A percentile compares a stretch with the other conserved stretches of the same genome.
Conservation (phyloP, 2,888 invertebrate genomes). For the Steinernema scapterisci region DNA sequence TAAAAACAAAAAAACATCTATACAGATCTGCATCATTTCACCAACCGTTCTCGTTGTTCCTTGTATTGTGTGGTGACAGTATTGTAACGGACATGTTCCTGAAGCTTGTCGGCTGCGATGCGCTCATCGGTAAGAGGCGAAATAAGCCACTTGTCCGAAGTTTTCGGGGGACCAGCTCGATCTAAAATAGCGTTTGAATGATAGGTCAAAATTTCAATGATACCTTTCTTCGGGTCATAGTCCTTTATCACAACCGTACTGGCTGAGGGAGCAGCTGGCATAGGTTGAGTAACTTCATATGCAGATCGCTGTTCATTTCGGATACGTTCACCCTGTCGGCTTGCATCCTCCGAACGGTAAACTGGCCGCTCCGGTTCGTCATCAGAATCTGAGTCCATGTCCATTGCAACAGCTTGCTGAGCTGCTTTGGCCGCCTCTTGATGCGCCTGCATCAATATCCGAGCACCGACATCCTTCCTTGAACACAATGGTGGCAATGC, state of each 20-base stretch:
- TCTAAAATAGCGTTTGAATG: too few relatives aligned
- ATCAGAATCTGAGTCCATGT: constrained; percentile 63
- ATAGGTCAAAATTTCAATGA: background rate
- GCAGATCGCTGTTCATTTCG: constrained; percentile 36
- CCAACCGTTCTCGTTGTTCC: constrained; percentile 84
- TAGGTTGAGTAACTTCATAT: constrained; percentile 53
- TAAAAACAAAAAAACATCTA: constrained; percentile 32
- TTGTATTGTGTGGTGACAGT: constrained; percentile 73
- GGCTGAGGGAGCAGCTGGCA: constrained; percentile 77
- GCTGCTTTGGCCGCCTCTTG: constrained; percentile 56
- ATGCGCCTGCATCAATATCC: constrained; percentile 71
- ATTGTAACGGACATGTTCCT: constrained; percentile 86
- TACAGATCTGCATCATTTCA: too few relatives aligned
- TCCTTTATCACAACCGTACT: constrained; percentile 86
- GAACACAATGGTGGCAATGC: constrained; percentile 72
- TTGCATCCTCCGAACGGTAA: background rate
- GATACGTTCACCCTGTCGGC: background rate
- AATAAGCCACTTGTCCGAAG: constrained; percentile 78
- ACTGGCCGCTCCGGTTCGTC: constrained; percentile 51
- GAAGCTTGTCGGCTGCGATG: constrained; percentile 94
- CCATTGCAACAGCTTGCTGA: constrained; percentile 63
- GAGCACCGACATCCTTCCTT: constrained; percentile 72
- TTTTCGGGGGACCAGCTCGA: constrained; percentile 7
- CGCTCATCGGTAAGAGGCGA: constrained; percentile 97
- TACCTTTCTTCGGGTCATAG: constrained; percentile 88